phyloP scores from a whole-genome alignment of 2,888 invertebrate species.

The Andrena trimmerana region DNA sequence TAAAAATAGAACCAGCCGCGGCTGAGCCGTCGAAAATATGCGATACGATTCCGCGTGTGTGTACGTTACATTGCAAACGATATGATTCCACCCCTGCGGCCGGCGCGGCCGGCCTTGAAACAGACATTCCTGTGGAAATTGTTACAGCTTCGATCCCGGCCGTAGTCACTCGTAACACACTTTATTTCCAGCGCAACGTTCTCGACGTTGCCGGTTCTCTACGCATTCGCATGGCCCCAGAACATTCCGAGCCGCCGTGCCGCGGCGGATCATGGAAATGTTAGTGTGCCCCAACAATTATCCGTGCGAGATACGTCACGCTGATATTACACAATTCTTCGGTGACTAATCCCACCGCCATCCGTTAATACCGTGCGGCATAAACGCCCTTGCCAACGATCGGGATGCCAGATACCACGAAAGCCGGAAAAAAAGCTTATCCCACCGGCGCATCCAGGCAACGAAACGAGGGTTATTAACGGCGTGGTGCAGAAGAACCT shows the following conservation, averaged over 20 bases:
- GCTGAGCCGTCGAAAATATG: neutral
- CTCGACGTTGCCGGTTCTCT: too few species aligned
- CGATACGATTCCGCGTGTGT: slow-evolving; percentile 21
- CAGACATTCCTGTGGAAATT: neutral
- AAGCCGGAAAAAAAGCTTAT: neutral
- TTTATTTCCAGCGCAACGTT: neutral
- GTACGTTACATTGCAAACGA: slow-evolving; percentile 33
- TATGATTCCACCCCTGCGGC: slow-evolving; percentile 1
- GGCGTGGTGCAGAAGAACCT: neutral
- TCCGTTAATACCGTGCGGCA: too few species aligned
- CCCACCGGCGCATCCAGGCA: neutral
- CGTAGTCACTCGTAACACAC: neutral
- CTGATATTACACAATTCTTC: too few species aligned
- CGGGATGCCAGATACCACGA: neutral
- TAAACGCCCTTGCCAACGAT: neutral
- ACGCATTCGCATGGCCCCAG: too few species aligned
- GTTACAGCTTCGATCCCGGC: neutral
- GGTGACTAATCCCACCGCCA: too few species aligned
- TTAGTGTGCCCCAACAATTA: neutral
- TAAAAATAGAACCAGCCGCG: slow-evolving; percentile 35
- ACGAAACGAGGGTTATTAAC: slow-evolving; percentile 21
- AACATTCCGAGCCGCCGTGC: too few species aligned
- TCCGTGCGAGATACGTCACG: neutral
- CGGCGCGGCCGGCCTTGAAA: neutral
- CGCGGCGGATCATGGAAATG: neutral